Percentiles rank a stretch among this genome's conserved stretches.
phyloP scores from a whole-genome alignment of 2,797 vertebrate species.

The Prunella strophiata region DNA sequence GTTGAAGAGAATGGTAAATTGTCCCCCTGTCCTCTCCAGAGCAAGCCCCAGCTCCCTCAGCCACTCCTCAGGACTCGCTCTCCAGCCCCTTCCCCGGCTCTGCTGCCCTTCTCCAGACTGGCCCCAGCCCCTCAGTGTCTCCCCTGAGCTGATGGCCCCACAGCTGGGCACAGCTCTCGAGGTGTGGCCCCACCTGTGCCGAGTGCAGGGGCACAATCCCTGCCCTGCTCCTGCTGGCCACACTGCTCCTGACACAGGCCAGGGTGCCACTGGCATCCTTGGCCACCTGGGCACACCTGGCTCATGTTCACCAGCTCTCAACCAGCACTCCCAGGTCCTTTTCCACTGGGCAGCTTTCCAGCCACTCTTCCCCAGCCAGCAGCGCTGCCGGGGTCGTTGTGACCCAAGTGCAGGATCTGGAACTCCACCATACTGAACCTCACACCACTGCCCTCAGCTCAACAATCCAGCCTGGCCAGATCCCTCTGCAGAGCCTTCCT shows the following conservation, averaged over 20 bases:
- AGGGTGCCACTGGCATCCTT: neutral
- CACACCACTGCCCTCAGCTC: too few relatives aligned
- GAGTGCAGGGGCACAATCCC: neutral
- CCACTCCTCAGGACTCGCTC: neutral
- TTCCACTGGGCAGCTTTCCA: neutral
- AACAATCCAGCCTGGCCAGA: neutral
- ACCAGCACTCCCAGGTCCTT: neutral
- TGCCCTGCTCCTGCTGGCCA: neutral
- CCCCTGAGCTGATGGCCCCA: neutral
- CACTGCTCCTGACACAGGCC: neutral
- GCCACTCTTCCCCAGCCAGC: neutral
- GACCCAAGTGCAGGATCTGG: neutral
- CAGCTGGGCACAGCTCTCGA: neutral
- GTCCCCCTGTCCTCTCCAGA: neutral
- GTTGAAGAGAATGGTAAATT: neutral
- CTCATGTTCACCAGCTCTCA: neutral
- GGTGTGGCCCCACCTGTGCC: neutral
- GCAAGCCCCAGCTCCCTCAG: neutral
- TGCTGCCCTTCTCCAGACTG: rapidly evolving
- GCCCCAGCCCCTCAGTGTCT: neutral
- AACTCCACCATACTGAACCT: neutral
- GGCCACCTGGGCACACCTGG: neutral
- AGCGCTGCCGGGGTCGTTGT: neutral
- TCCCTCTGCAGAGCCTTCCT: neutral
- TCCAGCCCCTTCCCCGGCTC: neutral